Conservation (phyloP, 1,140 invertebrate species). For the Pomacea maculata region DNA sequence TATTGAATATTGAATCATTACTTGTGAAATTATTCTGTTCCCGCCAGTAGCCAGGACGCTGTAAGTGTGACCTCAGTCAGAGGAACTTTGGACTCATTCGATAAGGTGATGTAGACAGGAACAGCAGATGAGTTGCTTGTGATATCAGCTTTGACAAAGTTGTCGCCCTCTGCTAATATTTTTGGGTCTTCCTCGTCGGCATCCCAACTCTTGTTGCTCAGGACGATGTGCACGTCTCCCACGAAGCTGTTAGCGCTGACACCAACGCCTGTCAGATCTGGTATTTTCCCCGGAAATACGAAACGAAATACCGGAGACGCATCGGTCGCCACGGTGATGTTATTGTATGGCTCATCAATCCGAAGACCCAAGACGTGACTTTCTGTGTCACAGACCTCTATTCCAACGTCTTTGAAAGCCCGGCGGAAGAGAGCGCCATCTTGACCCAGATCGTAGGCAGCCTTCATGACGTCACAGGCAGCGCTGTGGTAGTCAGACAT, state of each 20-base stretch:
- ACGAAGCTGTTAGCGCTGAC: background rate
- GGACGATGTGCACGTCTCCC: slow-evolving; percentile 5
- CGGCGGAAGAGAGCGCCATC: slow-evolving; percentile 5
- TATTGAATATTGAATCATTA: too few species aligned
- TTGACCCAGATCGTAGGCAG: slow-evolving; percentile 42
- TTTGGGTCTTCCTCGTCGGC: background rate
- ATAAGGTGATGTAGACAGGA: background rate
- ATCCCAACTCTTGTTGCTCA: background rate
- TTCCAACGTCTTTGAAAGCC: slow-evolving; percentile 32
- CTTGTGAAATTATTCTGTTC: background rate
- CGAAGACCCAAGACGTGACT: slow-evolving; percentile 22
- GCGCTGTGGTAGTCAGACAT: slow-evolving; percentile 29
- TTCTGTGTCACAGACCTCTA: slow-evolving; percentile 29
- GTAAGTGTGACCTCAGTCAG: background rate
- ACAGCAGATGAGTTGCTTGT: background rate
- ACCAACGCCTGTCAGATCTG: background rate
- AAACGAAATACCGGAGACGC: slow-evolving; percentile 14
- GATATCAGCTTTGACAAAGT: background rate
- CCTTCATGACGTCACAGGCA: slow-evolving; percentile 43
- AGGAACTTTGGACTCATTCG: background rate
- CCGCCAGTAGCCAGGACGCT: background rate
- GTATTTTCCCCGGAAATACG: background rate
- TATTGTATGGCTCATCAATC: slow-evolving; percentile 1
- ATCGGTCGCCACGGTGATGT: slow-evolving; percentile 17
- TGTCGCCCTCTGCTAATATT: background rate